Percentiles rank a stretch among this genome's conserved stretches.
These are phyloP conservation scores for Hippolais icterina DNA, from an alignment of 2,113 vertebrate species.

Conservation along the genomic window DNA sequence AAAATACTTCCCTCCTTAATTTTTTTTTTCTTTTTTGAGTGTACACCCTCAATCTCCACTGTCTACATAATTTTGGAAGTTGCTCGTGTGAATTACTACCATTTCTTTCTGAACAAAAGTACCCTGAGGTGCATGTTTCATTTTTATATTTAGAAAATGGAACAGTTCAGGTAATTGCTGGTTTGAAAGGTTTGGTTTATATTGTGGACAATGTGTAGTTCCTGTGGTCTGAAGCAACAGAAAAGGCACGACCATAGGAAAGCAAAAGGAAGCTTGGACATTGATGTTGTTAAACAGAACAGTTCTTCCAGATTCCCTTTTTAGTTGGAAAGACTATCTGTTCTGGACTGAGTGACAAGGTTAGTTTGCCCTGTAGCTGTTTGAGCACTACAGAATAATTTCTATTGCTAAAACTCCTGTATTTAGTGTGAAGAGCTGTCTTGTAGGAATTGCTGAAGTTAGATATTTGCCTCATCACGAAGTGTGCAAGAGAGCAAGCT, in stretches of 20 bases:
- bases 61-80: not conserved
- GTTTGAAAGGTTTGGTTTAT: not conserved
- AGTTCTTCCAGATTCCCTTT: not conserved
- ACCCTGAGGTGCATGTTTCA: not conserved
- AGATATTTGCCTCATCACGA: not conserved
- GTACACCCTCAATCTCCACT: not conserved
- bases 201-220: not conserved
- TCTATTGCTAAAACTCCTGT: not conserved
- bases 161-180: not conserved
- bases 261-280: not conserved
- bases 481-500: not conserved
- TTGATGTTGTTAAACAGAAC: not conserved
- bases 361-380: not conserved
- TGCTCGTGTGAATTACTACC: not conserved
- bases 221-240: not conserved
- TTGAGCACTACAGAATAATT: not conserved
- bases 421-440: not conserved
- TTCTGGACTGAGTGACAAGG: not conserved
- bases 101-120: not conserved
- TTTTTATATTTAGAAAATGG: not conserved
- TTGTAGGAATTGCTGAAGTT: not conserved
- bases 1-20: fast-evolving
- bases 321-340: not conserved
- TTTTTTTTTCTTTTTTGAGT: not conserved
- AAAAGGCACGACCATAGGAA: not conserved